These are phyloP conservation scores for Spodoptera frugiperda DNA, from an alignment of 1,140 invertebrate genomes.

Conservation along the genomic window DNA sequence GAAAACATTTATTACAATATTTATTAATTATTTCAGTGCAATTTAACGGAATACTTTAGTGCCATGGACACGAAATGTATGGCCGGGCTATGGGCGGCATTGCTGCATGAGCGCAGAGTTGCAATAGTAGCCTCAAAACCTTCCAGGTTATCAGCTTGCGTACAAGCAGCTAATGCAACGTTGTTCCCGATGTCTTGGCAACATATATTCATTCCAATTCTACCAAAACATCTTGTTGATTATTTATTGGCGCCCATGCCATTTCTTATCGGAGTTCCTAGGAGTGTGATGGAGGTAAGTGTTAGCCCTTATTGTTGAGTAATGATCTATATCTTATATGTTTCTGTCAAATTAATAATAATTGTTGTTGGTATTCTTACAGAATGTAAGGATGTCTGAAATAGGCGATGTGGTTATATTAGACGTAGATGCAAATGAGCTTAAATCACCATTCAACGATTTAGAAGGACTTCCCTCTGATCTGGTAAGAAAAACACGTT, in stretches of 20 bases:
- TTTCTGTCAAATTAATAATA: not conserved
- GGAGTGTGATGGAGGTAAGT: slow-evolving; percentile 91
- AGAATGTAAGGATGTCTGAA: slow-evolving; percentile 91
- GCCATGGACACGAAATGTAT: slow-evolving; percentile 96
- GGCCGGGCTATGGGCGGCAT: slow-evolving; percentile 97
- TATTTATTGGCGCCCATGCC: slow-evolving; percentile 98
- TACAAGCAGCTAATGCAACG: slow-evolving; percentile 96
- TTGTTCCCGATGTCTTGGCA: slow-evolving; percentile 99
- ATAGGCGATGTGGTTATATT: slow-evolving; percentile 96
- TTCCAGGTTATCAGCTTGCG: slow-evolving; percentile 95
- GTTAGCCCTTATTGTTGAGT: not conserved
- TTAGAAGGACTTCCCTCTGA: slow-evolving; percentile 93
- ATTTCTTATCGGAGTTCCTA: slow-evolving; percentile 97
- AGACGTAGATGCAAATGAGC: slow-evolving; percentile 95
- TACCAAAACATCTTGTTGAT: slow-evolving; percentile 95
- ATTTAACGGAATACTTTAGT: slow-evolving; percentile 98
- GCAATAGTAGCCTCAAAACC: slow-evolving; percentile 95
- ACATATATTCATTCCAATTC: slow-evolving; percentile 98
- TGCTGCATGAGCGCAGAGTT: slow-evolving; percentile 96
- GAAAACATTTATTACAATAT: not conserved
- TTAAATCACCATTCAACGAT: slow-evolving; percentile 96
- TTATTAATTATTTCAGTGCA: slow-evolving; percentile 90
- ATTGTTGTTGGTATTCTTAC: slow-evolving; percentile 63
- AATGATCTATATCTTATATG: too few species aligned
- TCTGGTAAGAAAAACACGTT: slow-evolving; percentile 87